These are phyloP conservation scores for Phalacrocorax pelagicus DNA, from an alignment of 2,113 vertebrate species.

Conservation along the genomic window DNA sequence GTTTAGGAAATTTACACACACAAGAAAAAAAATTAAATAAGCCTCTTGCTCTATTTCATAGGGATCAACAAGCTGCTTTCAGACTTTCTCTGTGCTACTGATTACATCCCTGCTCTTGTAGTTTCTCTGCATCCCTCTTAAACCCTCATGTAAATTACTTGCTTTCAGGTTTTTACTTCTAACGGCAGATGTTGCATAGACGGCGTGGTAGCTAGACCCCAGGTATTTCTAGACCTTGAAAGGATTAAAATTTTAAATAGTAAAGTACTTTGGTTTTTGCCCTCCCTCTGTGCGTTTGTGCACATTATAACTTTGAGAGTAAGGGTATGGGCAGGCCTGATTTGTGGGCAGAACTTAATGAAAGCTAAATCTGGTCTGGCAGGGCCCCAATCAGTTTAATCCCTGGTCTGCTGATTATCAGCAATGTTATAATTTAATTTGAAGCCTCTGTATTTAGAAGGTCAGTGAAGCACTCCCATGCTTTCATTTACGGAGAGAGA, in stretches of 20 bases:
- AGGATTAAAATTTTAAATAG: slow-evolving; percentile 55
- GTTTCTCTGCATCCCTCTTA: slow-evolving; percentile 14
- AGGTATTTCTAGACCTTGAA: slow-evolving; percentile 61
- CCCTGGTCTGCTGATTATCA: slow-evolving; percentile 63
- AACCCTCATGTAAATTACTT: slow-evolving; percentile 60
- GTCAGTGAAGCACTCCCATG: slow-evolving; percentile 19
- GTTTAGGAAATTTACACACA: slow-evolving; percentile 72
- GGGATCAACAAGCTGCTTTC: slow-evolving; percentile 34
- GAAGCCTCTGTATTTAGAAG: slow-evolving; percentile 47
- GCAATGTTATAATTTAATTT: slow-evolving; percentile 69
- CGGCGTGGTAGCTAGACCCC: neutral
- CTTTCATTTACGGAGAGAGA: neutral
- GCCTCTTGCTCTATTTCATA: slow-evolving; percentile 49
- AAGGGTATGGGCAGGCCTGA: slow-evolving; percentile 24
- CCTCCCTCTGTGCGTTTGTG: slow-evolving; percentile 6
- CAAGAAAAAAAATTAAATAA: slow-evolving; percentile 32
- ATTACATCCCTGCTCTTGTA: slow-evolving; percentile 38
- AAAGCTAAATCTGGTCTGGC: slow-evolving; percentile 58
- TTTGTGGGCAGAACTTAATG: slow-evolving; percentile 52
- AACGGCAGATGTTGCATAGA: slow-evolving; percentile 21
- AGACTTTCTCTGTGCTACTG: slow-evolving; percentile 7
- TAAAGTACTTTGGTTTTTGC: slow-evolving; percentile 19
- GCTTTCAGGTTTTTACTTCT: slow-evolving; percentile 33
- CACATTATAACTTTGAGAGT: neutral
- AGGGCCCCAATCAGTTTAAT: slow-evolving; percentile 64